phyloP scores from a whole-genome alignment of 2,888 invertebrate genomes.

The Drosophila lacicola region DNA sequence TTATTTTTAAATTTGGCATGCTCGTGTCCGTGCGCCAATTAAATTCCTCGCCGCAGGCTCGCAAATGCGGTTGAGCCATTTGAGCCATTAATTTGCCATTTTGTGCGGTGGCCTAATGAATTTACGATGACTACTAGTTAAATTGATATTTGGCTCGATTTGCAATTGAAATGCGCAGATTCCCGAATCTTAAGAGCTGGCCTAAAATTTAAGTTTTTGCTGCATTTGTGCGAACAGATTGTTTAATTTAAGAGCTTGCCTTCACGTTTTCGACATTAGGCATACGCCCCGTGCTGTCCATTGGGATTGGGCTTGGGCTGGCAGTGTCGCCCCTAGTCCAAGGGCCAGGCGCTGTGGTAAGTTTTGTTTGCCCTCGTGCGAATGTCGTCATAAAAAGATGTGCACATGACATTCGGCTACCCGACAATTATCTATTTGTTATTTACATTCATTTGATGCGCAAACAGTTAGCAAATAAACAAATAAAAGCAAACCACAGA shows the following conservation, averaged over 20 bases:
- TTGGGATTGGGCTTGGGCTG: background rate
- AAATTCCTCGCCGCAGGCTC: conserved; percentile 28
- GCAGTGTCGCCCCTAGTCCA: background rate
- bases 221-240: background rate
- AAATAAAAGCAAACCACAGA: conserved; percentile 41
- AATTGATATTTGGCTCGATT: conserved; percentile 31
- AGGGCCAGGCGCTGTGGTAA: background rate
- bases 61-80: conserved; percentile 44
- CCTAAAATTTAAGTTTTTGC: background rate
- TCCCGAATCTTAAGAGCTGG: background rate
- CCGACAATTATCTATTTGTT: conserved; percentile 47
- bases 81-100: conserved; percentile 70
- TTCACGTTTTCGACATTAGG: background rate
- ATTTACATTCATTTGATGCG: conserved; percentile 58
- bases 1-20: conserved; percentile 48
- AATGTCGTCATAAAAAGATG: conserved; percentile 40
- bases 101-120: conserved; percentile 60
- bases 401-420: conserved; percentile 29
- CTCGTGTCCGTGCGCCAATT: conserved; percentile 43
- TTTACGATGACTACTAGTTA: conserved; percentile 45
- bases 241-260: background rate
- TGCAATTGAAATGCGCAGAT: conserved; percentile 16
- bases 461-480: conserved; percentile 43
- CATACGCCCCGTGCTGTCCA: conserved; percentile 1
- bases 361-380: conserved; percentile 21